Base-by-base conservation (phyloP, 1,140 invertebrate genomes). In the Thaumatotibia leucotreta region DNA sequence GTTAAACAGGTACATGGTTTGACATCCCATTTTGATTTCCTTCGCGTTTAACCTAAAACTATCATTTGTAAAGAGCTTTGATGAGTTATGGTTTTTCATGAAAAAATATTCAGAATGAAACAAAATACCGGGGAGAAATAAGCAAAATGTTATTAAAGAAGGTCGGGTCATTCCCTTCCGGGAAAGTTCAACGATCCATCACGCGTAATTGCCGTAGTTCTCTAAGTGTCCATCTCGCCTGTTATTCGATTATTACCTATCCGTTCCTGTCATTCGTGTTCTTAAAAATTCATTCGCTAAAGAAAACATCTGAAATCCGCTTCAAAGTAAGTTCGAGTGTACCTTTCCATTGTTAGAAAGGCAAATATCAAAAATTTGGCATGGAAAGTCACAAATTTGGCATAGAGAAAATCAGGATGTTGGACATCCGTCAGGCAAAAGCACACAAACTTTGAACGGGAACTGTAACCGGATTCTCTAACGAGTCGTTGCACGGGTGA, bases 181-280 rank as follows among this genome's bases (percentile, higher is more conserved):
- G 66, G 63, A 72, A 84, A 84, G 71, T 84, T 82, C 73, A 74
- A 82, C 82, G 73, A 84, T 84, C 79, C 80, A 84, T 84, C 82
- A 84, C 75, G 66, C 72, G 75, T 84, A 84, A 84, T 84, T 84
- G 76, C 79, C 75, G 67, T 75, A 73, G 75, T 82, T 73, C 73
- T 64, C 68, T 61, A 69, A 79, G 67, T 75, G 72, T 76, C 73
- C 74, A 76, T 82, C 79, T 76, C 68, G 45, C 39, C 45, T 66
- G 62, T 67, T 69, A 69, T 83, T 80, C 77, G 74, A 83, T 81
- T 80, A 80, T 78, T 77, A 77, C 73, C 77, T 74, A 76, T 74
- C 75, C 74, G 75, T 73, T 82, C 68, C 69, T 61, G 62, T 69
- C 66, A 54, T 66, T 54, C 24, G 22, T 24, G 17, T 24, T 54